Base-by-base conservation (phyloP, 2,888 invertebrate species). In the Vanessa cardui region DNA sequence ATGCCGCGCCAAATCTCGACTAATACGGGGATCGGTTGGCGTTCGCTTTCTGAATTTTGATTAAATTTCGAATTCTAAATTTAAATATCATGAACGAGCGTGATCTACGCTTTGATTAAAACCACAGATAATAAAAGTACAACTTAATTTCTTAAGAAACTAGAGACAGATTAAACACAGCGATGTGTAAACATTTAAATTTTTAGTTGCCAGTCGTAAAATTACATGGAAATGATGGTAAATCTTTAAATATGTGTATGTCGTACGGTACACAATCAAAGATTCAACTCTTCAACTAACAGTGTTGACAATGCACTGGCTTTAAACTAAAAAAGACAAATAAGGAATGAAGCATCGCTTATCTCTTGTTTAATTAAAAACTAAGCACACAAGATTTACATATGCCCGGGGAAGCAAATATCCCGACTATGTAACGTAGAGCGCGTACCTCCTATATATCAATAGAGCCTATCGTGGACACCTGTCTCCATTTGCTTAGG, bases 401-500 rank as follows among this genome's bases (percentile, higher is more conserved):
- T 90, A 85, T 86, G 83, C 88, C 80, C 78, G 78, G 80, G 81
- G 83, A 79, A 68, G 71, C 79, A 82, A 83, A 83, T 79, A 81
- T 77, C 76, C 78, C 62, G 47, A 54, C 18, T 18, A 65, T 50
- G 60, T 63, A 60, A 77, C 77, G 78, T 79, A 81, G 80, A 80
- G 78, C 77, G 80, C 12, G 49, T 82, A 78, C 78, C 80, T 80
- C 81, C 84, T 89, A 89, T 87, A 86, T 90, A 90, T 87, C 87
- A 89, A 89, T 90, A 67, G 67, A 74, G 66, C 71, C 68, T 74
- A 72, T 74, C 74, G 81, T 74, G 86, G 85, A 88, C 92, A 92
- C 92, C 92, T 92, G 92, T 89, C 89, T 84, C 81, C 88, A 86
- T 92, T 91, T 91, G 84, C 87, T 91, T 92, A 92, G 92, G 92